Conservation (phyloP, 1,140 invertebrate genomes). For the Drosophila malerkotliana region DNA sequence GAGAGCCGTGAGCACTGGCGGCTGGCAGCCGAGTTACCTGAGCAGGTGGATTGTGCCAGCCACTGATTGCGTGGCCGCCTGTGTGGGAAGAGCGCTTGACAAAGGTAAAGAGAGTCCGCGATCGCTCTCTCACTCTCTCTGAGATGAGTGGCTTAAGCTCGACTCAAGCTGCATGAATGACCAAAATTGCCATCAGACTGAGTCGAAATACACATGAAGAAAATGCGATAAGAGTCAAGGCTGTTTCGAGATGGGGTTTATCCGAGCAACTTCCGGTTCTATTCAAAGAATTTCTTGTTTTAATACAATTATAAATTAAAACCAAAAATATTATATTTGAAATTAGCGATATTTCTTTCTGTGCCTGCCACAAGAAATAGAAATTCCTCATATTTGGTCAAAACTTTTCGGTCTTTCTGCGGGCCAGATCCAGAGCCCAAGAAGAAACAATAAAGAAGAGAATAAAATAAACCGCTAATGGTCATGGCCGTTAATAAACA, state of each 20-base stretch:
- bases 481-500: conserved; percentile 77
- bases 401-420: conserved; percentile 27
- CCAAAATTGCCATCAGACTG: conserved; percentile 46
- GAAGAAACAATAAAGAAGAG: conserved; percentile 14
- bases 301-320: too few relatives aligned
- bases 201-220: not conserved
- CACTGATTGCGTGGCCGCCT: conserved; percentile 19
- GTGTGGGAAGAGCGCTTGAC: conserved; percentile 39
- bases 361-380: conserved; percentile 43
- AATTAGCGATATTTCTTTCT: conserved; percentile 1
- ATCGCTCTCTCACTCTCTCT: not conserved
- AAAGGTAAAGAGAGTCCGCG: conserved; percentile 1
- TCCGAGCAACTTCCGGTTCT: not conserved
- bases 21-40: conserved; percentile 26
- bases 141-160: conserved; percentile 13
- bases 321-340: too few relatives aligned
- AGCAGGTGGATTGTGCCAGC: conserved; percentile 25
- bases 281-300: too few relatives aligned
- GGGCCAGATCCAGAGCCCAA: conserved; percentile 31
- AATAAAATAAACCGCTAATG: conserved; percentile 74
- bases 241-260: too few relatives aligned
- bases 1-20: not conserved
- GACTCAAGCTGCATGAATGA: conserved; percentile 41
- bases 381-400: conserved; percentile 79
- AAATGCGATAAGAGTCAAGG: conserved; percentile 10